Evolutionary conservation across 1,140 invertebrate genomes (phyloP).

Genomic region (Ceratoteleas bidentatus): DNA sequence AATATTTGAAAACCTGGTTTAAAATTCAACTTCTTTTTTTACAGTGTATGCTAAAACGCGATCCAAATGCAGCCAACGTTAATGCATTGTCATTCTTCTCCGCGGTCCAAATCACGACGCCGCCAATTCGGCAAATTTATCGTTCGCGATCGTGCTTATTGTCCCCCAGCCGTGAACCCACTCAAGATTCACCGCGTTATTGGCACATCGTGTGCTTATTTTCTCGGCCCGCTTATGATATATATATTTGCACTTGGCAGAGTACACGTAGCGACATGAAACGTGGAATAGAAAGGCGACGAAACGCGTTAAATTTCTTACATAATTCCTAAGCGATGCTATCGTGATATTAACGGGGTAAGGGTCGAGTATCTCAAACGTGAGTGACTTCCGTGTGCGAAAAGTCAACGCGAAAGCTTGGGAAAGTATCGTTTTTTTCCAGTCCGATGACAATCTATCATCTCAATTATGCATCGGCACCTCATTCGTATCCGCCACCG

Average conservation of each 20-base stretch:
- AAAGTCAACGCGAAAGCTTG: constrained; percentile 68
- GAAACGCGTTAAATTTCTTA: constrained; percentile 69
- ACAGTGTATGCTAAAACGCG: too few species aligned
- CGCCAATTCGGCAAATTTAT: too few species aligned
- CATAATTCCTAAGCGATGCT: constrained; percentile 66
- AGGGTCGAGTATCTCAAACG: constrained; percentile 66
- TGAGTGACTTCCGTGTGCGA: constrained; percentile 68
- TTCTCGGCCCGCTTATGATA: too few species aligned
- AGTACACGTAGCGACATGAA: constrained; percentile 42
- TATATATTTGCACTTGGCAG: constrained; percentile 46
- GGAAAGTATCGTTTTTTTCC: constrained; percentile 62
- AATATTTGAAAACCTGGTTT: too few species aligned
- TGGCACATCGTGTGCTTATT: too few species aligned
- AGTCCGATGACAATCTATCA: constrained; percentile 54
- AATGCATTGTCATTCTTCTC: too few species aligned
- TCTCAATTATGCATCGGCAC: constrained; percentile 58
- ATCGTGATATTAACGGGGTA: constrained; percentile 69
- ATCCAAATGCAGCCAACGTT: too few species aligned
- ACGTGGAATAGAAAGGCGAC: constrained; percentile 67
- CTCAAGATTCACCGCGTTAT: too few species aligned
- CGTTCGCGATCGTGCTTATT: too few species aligned
- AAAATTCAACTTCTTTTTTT: too few species aligned
- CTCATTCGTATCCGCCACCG: constrained; percentile 6
- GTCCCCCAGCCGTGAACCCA: too few species aligned
- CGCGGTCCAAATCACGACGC: too few species aligned